Conservation (phyloP, 2,888 invertebrate species). For the Lymantria monacha region DNA sequence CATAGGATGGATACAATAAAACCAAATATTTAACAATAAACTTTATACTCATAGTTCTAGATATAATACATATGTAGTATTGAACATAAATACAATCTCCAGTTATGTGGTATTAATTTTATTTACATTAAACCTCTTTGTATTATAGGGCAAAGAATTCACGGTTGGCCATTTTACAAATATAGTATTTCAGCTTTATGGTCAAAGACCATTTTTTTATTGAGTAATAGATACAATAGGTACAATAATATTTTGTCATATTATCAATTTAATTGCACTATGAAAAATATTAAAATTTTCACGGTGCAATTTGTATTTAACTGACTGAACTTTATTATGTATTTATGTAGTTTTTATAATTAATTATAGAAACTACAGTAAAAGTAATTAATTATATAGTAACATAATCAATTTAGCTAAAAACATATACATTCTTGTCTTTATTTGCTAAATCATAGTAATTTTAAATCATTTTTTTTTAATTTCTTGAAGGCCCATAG, state of each 20-base stretch:
- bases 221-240: too few relatives aligned
- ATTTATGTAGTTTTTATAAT: too few relatives aligned
- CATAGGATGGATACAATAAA: constrained; percentile 29
- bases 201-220: too few relatives aligned
- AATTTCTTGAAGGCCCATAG: neutral
- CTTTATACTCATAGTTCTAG: constrained; percentile 68
- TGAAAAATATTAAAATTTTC: too few relatives aligned
- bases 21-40: constrained; percentile 64
- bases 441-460: neutral
- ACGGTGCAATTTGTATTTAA: too few relatives aligned
- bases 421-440: neutral
- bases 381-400: neutral
- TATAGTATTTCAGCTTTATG: too few relatives aligned
- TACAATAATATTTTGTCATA: too few relatives aligned
- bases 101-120: constrained; percentile 51
- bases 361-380: too few relatives aligned
- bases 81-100: constrained; percentile 73
- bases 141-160: constrained; percentile 5
- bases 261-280: too few relatives aligned
- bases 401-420: too few relatives aligned
- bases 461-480: too few relatives aligned
- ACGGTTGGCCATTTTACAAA: neutral
- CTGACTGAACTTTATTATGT: too few relatives aligned
- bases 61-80: constrained; percentile 58
- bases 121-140: constrained; percentile 48